These are phyloP conservation scores for Limnephilus auricula DNA, from an alignment of 2,888 invertebrate genomes.

Conservation along the genomic window DNA sequence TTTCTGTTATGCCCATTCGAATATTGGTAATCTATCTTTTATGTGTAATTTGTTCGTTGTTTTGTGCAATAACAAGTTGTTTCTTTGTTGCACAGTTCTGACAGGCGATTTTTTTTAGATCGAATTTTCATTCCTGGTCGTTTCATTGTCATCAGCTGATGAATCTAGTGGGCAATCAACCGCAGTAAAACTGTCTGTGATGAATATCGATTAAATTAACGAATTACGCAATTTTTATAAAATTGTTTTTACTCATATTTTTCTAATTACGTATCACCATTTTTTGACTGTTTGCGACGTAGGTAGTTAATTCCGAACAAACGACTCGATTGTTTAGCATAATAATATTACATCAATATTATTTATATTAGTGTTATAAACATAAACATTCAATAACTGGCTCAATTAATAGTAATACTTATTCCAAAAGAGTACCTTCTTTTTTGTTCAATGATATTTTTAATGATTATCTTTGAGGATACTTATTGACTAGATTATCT, in stretches of 20 bases:
- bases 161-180: slow-evolving; percentile 29
- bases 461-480: neutral
- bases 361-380: neutral
- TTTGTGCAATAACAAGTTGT: slow-evolving; percentile 3
- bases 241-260: neutral
- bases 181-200: neutral
- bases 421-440: neutral
- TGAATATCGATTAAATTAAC: neutral
- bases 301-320: neutral
- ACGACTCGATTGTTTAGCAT: neutral
- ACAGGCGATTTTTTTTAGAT: slow-evolving; percentile 30
- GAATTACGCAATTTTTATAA: neutral
- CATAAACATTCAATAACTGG: neutral
- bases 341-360: neutral
- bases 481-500: neutral
- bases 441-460: neutral
- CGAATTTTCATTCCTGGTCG: slow-evolving; percentile 42
- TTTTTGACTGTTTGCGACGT: neutral
- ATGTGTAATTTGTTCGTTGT: neutral
- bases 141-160: slow-evolving; percentile 57
- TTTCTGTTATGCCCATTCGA: neutral
- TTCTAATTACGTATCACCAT: neutral
- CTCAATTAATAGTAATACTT: neutral
- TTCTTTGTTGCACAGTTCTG: slow-evolving; percentile 48
- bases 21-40: neutral